Evolutionary conservation across 2,888 invertebrate genomes (phyloP).

Genomic region (Acanthosoma haemorrhoidale): DNA sequence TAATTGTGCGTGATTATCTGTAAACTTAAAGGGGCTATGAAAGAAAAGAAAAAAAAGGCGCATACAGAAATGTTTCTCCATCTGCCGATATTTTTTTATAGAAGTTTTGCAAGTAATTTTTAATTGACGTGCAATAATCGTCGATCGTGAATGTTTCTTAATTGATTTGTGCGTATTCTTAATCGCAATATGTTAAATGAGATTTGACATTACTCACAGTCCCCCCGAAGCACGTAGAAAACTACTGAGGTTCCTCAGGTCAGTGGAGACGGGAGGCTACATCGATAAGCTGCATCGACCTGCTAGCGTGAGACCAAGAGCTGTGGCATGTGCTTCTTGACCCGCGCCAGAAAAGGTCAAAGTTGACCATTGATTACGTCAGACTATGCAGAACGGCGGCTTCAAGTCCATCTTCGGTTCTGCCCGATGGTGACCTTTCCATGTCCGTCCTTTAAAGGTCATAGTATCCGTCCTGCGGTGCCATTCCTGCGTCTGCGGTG

Average conservation of each 20-base stretch:
- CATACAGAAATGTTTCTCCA: too few species aligned
- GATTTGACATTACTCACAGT: too few species aligned
- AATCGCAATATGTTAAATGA: too few species aligned
- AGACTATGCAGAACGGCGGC: not conserved
- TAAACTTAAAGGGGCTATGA: too few species aligned
- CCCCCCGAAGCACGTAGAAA: too few species aligned
- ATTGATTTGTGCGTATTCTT: too few species aligned
- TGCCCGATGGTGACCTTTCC: conserved; percentile 11
- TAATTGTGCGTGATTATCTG: too few species aligned
- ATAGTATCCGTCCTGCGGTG: not conserved
- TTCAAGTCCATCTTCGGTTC: not conserved
- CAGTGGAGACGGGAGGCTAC: not conserved
- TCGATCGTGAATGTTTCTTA: too few species aligned
- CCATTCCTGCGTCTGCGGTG: not conserved
- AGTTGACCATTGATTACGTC: not conserved
- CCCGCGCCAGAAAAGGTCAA: not conserved
- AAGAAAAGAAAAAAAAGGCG: too few species aligned
- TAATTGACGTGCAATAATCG: too few species aligned
- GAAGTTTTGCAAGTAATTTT: too few species aligned
- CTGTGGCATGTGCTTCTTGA: not conserved
- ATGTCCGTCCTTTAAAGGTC: conserved; percentile 9
- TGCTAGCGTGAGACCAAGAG: not conserved
- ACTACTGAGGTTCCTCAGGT: not conserved
- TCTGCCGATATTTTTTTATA: too few species aligned
- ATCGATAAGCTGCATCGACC: not conserved